phyloP scores from a whole-genome alignment of 2,113 vertebrate genomes.

The Istiophorus platypterus region DNA sequence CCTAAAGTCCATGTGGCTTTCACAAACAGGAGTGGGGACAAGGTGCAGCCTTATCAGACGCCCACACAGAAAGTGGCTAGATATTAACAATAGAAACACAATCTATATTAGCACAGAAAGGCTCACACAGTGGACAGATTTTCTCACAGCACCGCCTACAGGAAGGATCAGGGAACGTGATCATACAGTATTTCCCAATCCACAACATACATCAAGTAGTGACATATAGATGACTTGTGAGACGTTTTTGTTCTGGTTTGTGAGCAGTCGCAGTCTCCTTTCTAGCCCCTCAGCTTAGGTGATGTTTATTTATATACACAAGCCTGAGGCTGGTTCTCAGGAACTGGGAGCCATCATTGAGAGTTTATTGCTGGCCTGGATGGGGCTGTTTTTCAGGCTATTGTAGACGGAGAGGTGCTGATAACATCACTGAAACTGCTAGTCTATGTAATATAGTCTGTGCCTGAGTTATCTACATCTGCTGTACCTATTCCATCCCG shows the following conservation, averaged over 20 bases:
- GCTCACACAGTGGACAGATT: not conserved
- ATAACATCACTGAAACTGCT: conserved; percentile 76
- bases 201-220: not conserved
- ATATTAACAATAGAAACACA: not conserved
- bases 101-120: not conserved
- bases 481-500: conserved; percentile 42
- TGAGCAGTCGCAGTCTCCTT: not conserved
- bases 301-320: conserved; percentile 40
- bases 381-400: conserved; percentile 48
- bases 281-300: not conserved
- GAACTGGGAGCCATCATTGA: conserved; percentile 6
- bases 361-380: conserved; percentile 28
- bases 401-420: conserved; percentile 50
- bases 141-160: not conserved
- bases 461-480: conserved; percentile 69
- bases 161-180: not conserved
- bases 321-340: conserved; percentile 76
- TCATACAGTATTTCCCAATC: not conserved
- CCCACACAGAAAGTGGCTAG: not conserved
- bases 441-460: conserved; percentile 32
- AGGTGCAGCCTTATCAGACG: conserved; percentile 18
- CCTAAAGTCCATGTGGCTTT: not conserved
- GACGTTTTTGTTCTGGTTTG: not conserved
- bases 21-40: conserved; percentile 7
- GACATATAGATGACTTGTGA: not conserved